Base-by-base conservation (phyloP, 2,888 invertebrate species). In the Parnassius apollo region DNA sequence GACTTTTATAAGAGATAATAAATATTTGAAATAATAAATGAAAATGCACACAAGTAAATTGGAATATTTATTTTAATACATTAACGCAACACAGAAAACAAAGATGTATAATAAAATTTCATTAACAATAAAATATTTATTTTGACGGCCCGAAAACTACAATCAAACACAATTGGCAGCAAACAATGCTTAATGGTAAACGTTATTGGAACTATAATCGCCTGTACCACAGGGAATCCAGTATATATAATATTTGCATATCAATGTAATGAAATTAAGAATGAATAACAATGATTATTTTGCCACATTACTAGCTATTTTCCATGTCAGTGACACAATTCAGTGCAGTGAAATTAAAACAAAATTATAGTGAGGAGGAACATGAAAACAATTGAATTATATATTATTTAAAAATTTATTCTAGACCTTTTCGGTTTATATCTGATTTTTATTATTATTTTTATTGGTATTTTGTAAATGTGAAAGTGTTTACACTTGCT, bases 271-370 rank as follows among this genome's bases (percentile, higher is more conserved):
- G n/a, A 59, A 58, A 59, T 52, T n/a, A 13, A 9, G 25, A n/a
- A 45, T 54, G 12, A 48, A 48, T 48, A 12, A 22, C n/a, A 2
- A 18, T 13, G 54, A 42, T 58, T 53, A 59, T 46, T 53, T n/a
- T 49, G 18, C 55, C 0, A 11, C 13, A 13, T 35, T 59, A 44
- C 52, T 48, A 59, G 11, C n/a, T 51, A 51, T 59, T 59, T 59
- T 51, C 22, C 42, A 44, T 51, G 22, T 51, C 10, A 51, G 8
- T 56, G 10, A 54, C 42, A 42, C 42, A 53, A 53, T 53, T 3
- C 42, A n/a, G 13, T 1, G 10, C 42, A 42, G 2, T 8, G 9
- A 44, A 44, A 44, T 54, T 0, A 51, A 48, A 13, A 8, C 10
- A 48, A 9, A 8, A 44, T 11, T 9, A 9, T 3, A 44, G 11